Evolutionary conservation across 2,888 invertebrate genomes (phyloP), one percentile per base, ranked within the genome.

Genomic region (Microdon myrmicae): DNA sequence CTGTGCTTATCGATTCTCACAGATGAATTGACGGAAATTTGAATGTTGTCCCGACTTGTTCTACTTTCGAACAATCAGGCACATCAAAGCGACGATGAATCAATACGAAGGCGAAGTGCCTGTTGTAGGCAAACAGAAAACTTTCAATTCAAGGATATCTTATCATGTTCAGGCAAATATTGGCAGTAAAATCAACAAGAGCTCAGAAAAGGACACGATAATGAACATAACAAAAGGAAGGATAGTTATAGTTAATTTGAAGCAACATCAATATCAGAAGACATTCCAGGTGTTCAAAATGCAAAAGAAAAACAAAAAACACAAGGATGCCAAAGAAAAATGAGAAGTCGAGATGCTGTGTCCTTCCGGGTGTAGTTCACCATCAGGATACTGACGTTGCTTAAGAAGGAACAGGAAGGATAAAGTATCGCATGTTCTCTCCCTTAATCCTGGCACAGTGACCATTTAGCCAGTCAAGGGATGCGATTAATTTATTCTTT

Each of bases 401-500:
- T 39, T 16, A 23, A 17, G 45, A 51, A 41, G 25, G 8, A 13
- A 9, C 3, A 14, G 23, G 4, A 3, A 32, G 34, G 20, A 39
- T 13, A 14, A 51, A 44, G 16, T 31, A 19, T 41, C 17, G 31
- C 43, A 61, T 41, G 53, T 28, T 17, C 32, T 41, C 43, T 26
- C 26, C 29, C 10, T 16, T 17, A 31, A 20, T 20, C 28, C 47
- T 10, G n/a, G 26, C 31, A 29, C 58, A 49, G 39, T 64, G 51
- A 51, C 56, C 45, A 51, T 31, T 31, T 41, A 20, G n/a, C n/a
- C n/a, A n/a, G n/a, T n/a, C n/a, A n/a, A n/a, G 19, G 31, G 16
- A 16, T 23, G 22, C 41, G 64, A 53, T 64, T 64, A 64, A 53
- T 64, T 64, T 58, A 56, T 58, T 53, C 53, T 47, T 64, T 64